These are phyloP conservation scores for Drosophila quinaria DNA, from an alignment of 2,888 invertebrate species.

Conservation along the genomic window DNA sequence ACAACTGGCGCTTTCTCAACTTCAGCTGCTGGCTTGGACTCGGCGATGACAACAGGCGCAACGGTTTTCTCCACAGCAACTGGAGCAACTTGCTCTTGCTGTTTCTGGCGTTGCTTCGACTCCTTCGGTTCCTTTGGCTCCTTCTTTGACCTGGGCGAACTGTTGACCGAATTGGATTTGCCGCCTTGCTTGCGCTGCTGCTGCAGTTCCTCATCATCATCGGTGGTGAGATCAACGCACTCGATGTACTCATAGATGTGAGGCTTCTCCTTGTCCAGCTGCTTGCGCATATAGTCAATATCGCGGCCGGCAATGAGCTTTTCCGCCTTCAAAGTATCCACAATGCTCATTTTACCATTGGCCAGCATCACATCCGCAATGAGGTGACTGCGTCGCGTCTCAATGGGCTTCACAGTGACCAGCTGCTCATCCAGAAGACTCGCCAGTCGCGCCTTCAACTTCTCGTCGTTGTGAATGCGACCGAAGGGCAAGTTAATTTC, in stretches of 20 bases:
- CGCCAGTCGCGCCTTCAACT: constrained; percentile 61
- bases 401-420: constrained; percentile 80
- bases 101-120: constrained; percentile 34
- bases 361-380: constrained; percentile 79
- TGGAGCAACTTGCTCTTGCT: constrained; percentile 1
- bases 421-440: constrained; percentile 63
- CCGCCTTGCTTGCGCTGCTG: constrained; percentile 41
- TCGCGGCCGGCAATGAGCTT: constrained; percentile 76
- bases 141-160: constrained; percentile 49
- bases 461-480: constrained; percentile 51
- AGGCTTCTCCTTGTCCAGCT: constrained; percentile 81
- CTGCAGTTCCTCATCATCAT: constrained; percentile 80
- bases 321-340: constrained; percentile 74
- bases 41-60: neutral
- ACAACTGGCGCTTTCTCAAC: constrained; percentile 1
- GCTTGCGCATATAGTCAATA: constrained; percentile 80
- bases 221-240: constrained; percentile 82
- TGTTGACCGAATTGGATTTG: constrained; percentile 30
- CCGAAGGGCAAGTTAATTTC: constrained; percentile 83
- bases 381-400: constrained; percentile 79
- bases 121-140: constrained; percentile 37
- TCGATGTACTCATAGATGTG: constrained; percentile 82
- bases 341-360: constrained; percentile 64
- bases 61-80: constrained; percentile 10
- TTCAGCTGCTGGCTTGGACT: constrained; percentile 1